Conservation (phyloP, 2,888 invertebrate species). For the Lasioglossum morio region DNA sequence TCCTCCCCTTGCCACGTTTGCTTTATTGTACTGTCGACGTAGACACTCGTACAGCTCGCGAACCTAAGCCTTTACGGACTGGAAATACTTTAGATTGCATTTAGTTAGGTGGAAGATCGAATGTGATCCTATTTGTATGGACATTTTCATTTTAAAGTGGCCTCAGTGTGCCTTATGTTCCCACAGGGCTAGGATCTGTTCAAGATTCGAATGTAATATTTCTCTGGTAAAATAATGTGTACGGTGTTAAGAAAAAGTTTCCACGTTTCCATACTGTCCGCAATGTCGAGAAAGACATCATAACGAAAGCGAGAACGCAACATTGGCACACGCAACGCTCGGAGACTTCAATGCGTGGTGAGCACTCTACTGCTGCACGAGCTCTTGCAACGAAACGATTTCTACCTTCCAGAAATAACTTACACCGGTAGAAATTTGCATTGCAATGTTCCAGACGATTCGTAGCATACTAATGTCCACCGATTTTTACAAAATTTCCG, state of each 20-base stretch:
- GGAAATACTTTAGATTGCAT: background rate
- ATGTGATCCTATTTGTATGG: too few species aligned
- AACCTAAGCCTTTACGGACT: background rate
- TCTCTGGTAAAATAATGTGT: background rate
- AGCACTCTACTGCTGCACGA: background rate
- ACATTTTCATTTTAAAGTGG: too few species aligned
- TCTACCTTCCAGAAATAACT: constrained; percentile 5
- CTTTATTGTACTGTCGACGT: background rate
- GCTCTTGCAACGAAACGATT: background rate
- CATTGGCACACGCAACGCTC: constrained; percentile 17
- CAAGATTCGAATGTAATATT: background rate
- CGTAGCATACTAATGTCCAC: background rate
- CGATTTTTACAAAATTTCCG: background rate
- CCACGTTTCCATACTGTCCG: background rate
- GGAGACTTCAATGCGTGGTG: constrained; percentile 9
- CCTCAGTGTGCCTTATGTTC: too few species aligned
- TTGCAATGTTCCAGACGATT: background rate
- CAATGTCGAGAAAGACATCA: background rate
- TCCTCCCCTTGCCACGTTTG: background rate
- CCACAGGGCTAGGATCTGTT: too few species aligned
- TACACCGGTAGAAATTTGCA: background rate
- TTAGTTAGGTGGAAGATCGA: too few species aligned
- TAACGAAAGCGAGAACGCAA: background rate
- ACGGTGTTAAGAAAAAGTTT: background rate
- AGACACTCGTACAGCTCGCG: background rate